Evolutionary conservation across 2,888 invertebrate genomes (phyloP).

Genomic region (Plusia festucae): DNA sequence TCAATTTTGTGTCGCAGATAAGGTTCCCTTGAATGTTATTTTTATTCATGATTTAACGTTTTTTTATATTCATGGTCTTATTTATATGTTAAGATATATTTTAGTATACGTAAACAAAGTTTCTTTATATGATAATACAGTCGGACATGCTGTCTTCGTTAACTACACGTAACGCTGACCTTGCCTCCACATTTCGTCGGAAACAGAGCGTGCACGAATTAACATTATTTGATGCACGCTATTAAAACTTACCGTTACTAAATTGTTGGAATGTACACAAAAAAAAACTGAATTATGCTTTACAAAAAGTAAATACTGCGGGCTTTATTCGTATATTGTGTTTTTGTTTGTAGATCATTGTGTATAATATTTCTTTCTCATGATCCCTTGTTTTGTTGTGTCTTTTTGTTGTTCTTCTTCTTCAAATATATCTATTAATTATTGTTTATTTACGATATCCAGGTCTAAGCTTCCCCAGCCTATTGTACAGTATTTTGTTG

Average conservation of each 20-base stretch:
- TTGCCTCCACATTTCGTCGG: constrained; percentile 68
- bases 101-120: constrained; percentile 6
- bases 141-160: constrained; percentile 27
- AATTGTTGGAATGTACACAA: constrained; percentile 38
- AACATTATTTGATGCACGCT: constrained; percentile 58
- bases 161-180: constrained; percentile 59
- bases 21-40: neutral
- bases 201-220: constrained; percentile 70
- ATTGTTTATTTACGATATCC: neutral
- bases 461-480: neutral
- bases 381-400: too few relatives aligned
- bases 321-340: neutral
- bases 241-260: constrained; percentile 55
- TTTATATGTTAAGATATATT: neutral
- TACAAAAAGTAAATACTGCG: constrained; percentile 14
- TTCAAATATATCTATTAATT: too few relatives aligned
- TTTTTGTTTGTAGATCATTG: neutral
- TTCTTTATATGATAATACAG: constrained; percentile 15
- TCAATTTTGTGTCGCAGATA: neutral
- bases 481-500: neutral
- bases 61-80: too few relatives aligned
- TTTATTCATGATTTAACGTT: neutral
- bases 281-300: constrained; percentile 40
- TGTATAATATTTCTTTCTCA: too few relatives aligned
- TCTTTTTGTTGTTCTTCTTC: too few relatives aligned